Evolutionary conservation across 2,797 vertebrate genomes (phyloP).

Genomic region (Acipenser transmontanus): DNA sequence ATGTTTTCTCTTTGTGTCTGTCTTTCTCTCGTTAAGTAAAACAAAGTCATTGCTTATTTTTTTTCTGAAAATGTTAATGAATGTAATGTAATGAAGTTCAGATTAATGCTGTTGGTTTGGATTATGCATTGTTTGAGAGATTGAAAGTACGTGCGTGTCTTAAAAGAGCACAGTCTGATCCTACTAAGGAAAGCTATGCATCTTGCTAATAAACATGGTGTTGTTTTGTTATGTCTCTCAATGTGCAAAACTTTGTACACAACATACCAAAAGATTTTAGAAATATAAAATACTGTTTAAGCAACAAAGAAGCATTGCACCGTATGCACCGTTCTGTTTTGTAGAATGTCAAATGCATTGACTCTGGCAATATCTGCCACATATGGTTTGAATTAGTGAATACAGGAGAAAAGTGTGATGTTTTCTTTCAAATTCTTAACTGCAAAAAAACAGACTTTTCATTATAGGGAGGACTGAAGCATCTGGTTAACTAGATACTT

Average conservation of each 20-base stretch:
- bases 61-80: too few species aligned
- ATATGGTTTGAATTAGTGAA: too few species aligned
- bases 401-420: too few species aligned
- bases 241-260: conserved; percentile 27
- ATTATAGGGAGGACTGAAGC: too few species aligned
- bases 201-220: conserved; percentile 34
- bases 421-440: too few species aligned
- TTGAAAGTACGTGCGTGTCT: conserved; percentile 20
- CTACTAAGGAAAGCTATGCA: conserved; percentile 34
- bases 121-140: too few species aligned
- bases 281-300: conserved; percentile 25
- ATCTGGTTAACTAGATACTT: too few species aligned
- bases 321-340: conserved; percentile 17
- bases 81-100: too few species aligned
- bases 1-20: conserved; percentile 35
- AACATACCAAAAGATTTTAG: conserved; percentile 34
- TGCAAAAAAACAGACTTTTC: too few species aligned
- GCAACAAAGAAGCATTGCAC: conserved; percentile 46
- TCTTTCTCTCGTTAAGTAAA: conserved; percentile 29
- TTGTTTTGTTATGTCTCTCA: conserved; percentile 30
- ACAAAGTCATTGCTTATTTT: conserved; percentile 6
- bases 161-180: conserved; percentile 25
- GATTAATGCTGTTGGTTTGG: too few species aligned
- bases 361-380: too few species aligned
- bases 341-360: too few species aligned